These are phyloP conservation scores for Mesorhabditis belari DNA, from an alignment of 2,888 invertebrate genomes.

Conservation along the genomic window DNA sequence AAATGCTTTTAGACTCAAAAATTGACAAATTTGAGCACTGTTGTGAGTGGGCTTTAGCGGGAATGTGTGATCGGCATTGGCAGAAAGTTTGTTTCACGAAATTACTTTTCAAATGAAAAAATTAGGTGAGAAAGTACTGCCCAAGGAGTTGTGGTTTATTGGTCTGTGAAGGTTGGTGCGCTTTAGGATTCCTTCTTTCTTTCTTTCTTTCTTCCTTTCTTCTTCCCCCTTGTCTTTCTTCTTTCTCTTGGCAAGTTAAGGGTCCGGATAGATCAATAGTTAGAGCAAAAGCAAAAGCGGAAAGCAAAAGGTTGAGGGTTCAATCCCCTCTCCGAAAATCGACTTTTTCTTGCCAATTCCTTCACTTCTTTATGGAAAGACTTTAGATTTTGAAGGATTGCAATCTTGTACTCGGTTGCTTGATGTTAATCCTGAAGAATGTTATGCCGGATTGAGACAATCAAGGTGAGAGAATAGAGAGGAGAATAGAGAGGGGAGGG, in stretches of 20 bases:
- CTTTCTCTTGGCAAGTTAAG: too few species aligned
- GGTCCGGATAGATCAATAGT: too few species aligned
- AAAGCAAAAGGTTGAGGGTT: too few species aligned
- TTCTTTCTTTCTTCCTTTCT: too few species aligned
- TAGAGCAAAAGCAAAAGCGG: too few species aligned
- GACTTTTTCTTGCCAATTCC: too few species aligned
- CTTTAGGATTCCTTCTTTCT: too few species aligned
- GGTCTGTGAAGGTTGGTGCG: conserved; percentile 20
- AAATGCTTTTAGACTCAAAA: neutral
- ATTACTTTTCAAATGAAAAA: neutral
- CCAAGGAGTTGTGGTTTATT: conserved; percentile 21
- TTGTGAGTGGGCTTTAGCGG: conserved; percentile 27
- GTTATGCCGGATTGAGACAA: conserved; percentile 9
- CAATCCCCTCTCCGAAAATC: too few species aligned
- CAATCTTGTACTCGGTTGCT: conserved; percentile 16
- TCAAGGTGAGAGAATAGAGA: neutral
- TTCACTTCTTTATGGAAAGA: too few species aligned
- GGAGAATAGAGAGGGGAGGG: neutral
- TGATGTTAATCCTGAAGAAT: conserved; percentile 22
- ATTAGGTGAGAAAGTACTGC: conserved; percentile 11
- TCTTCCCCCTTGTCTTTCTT: too few species aligned
- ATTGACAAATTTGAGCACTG: conserved; percentile 6
- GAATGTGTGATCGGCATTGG: conserved; percentile 25
- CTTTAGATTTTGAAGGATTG: conserved; percentile 21
- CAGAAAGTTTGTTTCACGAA: conserved; percentile 8